Evolutionary conservation across 2,797 vertebrate species (phyloP).

Genomic region (Sebastes cheni): DNA sequence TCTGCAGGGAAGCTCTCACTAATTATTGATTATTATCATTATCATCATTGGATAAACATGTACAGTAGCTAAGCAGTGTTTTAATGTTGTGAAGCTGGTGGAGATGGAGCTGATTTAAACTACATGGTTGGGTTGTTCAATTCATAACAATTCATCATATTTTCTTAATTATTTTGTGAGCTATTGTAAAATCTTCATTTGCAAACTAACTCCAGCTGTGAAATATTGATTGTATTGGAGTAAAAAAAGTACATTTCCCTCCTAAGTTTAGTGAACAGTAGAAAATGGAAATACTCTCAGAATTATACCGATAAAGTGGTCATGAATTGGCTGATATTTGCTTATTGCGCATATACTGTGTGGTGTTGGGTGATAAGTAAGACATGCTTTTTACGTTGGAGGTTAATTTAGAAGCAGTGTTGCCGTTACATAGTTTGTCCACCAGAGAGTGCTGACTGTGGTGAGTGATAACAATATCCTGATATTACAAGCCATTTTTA

Average conservation of each 20-base stretch:
- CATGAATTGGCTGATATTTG: background rate
- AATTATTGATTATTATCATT: background rate
- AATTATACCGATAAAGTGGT: background rate
- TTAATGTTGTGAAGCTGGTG: background rate
- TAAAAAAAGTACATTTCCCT: background rate
- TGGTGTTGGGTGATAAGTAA: background rate
- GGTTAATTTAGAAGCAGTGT: background rate
- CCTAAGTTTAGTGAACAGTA: background rate
- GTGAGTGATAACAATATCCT: background rate
- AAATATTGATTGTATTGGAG: background rate
- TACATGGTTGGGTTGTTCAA: background rate
- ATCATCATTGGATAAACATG: background rate
- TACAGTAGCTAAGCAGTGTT: no score
- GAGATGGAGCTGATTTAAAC: background rate
- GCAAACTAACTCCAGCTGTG: background rate
- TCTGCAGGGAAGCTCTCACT: background rate
- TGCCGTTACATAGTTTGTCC: background rate
- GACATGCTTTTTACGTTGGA: background rate
- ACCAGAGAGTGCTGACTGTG: slow-evolving; percentile 26
- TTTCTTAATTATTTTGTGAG: background rate
- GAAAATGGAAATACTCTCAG: background rate
- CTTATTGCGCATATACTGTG: background rate
- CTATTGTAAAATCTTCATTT: background rate
- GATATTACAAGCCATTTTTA: background rate
- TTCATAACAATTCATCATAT: background rate